Conservation (phyloP, 2,888 invertebrate genomes). For the Pediacus dermestoides region DNA sequence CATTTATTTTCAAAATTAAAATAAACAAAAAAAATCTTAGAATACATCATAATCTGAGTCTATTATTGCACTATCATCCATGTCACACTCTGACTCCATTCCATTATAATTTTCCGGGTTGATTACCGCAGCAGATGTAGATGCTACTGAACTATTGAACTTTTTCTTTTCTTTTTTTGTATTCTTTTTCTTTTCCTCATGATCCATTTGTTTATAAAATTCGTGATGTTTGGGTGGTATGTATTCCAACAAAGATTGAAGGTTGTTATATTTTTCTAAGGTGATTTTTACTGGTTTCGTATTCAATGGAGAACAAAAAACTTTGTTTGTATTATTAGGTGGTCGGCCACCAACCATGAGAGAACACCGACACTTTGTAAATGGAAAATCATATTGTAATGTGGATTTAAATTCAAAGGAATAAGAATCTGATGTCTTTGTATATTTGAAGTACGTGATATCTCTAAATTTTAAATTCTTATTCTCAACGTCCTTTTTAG, state of each 20-base stretch:
- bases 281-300: constrained; percentile 4
- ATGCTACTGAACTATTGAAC: not conserved
- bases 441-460: constrained; percentile 8
- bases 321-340: not conserved
- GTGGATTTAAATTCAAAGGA: constrained; percentile 5
- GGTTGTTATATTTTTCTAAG: constrained; percentile 2
- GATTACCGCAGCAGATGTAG: no score
- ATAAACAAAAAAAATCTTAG: constrained; percentile 6
- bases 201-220: constrained; percentile 9
- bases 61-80: constrained; percentile 1
- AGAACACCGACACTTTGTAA: no score
- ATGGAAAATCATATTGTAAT: constrained; percentile 3
- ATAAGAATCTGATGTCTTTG: constrained; percentile 2
- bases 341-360: no score
- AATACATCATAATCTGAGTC: no score
- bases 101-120: no score
- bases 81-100: constrained; percentile 3
- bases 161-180: not conserved
- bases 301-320: constrained; percentile 6
- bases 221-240: constrained; percentile 6
- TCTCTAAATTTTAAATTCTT: constrained; percentile 5
- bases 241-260: constrained; percentile 5
- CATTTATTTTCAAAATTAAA: constrained; percentile 8
- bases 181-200: constrained; percentile 4
- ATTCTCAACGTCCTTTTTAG: constrained; percentile 9